phyloP scores from a whole-genome alignment of 2,113 vertebrate genomes.

The Otis tarda region DNA sequence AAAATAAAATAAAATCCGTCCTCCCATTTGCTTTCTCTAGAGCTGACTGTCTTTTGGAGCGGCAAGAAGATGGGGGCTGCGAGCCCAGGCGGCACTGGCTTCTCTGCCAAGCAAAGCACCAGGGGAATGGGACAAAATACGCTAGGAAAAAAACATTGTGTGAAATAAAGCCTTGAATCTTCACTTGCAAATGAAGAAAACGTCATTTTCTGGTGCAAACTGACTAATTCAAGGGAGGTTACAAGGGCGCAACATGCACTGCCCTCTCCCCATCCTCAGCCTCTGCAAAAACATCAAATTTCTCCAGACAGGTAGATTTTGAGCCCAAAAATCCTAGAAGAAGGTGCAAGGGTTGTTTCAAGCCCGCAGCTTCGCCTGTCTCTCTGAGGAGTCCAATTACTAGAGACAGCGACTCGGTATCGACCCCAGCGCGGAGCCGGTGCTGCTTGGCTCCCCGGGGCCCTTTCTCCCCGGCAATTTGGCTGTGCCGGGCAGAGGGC shows the following conservation, averaged over 20 bases:
- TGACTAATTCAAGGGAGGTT: background rate
- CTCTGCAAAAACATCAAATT: background rate
- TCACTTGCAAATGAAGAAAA: background rate
- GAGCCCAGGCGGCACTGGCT: background rate
- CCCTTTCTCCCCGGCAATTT: fast-evolving
- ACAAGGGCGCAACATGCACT: background rate
- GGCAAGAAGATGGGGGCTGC: background rate
- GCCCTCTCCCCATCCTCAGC: background rate
- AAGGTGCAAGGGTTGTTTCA: background rate
- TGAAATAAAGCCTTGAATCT: background rate
- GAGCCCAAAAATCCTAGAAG: background rate
- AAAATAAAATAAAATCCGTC: slow-evolving; percentile 6
- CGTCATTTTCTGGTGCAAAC: background rate
- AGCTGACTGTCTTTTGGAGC: background rate
- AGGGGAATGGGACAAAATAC: background rate
- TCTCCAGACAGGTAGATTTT: background rate
- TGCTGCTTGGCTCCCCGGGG: background rate
- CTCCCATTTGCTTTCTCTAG: background rate
- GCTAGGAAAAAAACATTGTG: background rate
- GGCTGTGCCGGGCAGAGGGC: background rate
- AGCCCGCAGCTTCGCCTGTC: background rate
- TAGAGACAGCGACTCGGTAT: fast-evolving
- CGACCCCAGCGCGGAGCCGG: fast-evolving
- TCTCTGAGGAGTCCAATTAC: background rate
- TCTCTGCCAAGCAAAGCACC: background rate